These are phyloP conservation scores for Hippocampus zosterae DNA, from an alignment of 2,113 vertebrate species.

Conservation along the genomic window DNA sequence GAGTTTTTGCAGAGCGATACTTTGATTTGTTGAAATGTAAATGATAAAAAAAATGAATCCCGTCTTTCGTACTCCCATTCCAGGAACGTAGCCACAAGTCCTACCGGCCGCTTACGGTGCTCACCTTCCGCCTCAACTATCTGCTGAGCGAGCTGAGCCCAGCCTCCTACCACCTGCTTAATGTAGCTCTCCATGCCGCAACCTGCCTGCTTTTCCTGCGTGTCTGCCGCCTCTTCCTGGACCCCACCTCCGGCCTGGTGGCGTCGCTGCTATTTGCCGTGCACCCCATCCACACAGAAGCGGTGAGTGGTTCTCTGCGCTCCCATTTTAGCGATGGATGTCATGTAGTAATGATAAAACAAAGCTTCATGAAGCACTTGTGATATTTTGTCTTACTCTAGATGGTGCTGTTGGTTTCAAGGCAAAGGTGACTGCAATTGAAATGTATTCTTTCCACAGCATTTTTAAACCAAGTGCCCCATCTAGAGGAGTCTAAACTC, in stretches of 20 bases:
- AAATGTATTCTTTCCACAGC: too few species aligned
- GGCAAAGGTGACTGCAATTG: too few species aligned
- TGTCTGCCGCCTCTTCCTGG: conserved; percentile 87
- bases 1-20: too few species aligned
- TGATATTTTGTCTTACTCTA: too few species aligned
- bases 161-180: conserved; percentile 91
- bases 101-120: conserved; percentile 90
- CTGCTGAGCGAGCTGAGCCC: conserved; percentile 88
- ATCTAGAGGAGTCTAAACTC: too few species aligned
- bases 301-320: conserved; percentile 76
- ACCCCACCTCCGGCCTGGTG: conserved; percentile 79
- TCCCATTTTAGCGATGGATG: neutral
- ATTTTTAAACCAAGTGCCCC: too few species aligned
- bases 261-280: conserved; percentile 91
- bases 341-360: too few species aligned
- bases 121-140: conserved; percentile 96
- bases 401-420: too few species aligned
- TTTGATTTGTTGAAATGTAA: neutral
- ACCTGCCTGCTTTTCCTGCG: conserved; percentile 91
- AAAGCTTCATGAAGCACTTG: too few species aligned
- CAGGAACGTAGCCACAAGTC: conserved; percentile 98
- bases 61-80: conserved; percentile 21
- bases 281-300: conserved; percentile 95
- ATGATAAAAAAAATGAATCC: neutral
- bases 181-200: conserved; percentile 81